Conservation (phyloP, 2,888 invertebrate genomes). For the Apoda limacodes region DNA sequence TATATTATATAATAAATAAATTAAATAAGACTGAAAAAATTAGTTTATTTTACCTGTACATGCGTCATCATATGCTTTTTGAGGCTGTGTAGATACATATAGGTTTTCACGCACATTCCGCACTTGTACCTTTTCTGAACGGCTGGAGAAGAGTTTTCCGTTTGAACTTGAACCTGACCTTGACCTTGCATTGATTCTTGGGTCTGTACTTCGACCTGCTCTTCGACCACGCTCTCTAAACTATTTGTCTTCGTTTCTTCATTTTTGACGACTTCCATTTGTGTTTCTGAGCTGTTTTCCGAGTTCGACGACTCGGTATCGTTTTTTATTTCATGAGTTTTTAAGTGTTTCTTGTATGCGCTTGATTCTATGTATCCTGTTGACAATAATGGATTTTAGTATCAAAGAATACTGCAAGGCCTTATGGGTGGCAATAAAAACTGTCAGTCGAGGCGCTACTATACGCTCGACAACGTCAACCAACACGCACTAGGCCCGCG, state of each 20-base stretch:
- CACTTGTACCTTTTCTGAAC: constrained; percentile 50
- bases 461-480: no score
- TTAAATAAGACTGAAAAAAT: no score
- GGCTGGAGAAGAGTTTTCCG: constrained; percentile 13
- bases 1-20: no score
- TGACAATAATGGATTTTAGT: not conserved
- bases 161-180: constrained; percentile 13
- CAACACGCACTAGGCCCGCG: no score
- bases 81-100: constrained; percentile 58
- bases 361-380: constrained; percentile 51
- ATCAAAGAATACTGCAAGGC: no score
- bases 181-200: not conserved
- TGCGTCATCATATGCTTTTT: constrained; percentile 61
- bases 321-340: constrained; percentile 42
- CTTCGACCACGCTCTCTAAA: constrained; percentile 20
- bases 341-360: constrained; percentile 55
- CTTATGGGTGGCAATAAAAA: no score
- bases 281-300: constrained; percentile 24
- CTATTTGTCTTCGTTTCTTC: constrained; percentile 15
- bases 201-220: constrained; percentile 6
- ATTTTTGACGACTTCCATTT: constrained; percentile 7
- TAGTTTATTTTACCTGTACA: no score
- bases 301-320: constrained; percentile 27
- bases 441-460: no score
- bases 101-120: constrained; percentile 54